These are phyloP conservation scores for Anseranas semipalmata DNA, from an alignment of 2,113 vertebrate genomes.

Conservation along the genomic window DNA sequence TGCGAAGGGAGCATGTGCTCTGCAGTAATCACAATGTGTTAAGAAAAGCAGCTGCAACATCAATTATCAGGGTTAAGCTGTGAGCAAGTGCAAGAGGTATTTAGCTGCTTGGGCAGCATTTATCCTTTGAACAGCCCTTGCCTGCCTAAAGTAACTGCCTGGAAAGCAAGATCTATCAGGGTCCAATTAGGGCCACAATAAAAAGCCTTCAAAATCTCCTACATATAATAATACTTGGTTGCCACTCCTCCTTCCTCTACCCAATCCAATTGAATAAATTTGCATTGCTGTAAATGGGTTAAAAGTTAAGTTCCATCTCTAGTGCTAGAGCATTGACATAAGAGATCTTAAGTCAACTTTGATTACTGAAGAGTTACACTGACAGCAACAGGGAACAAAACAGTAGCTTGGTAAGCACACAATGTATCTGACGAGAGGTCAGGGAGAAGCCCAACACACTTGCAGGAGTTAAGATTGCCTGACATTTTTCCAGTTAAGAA, in stretches of 20 bases:
- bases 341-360: neutral
- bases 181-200: neutral
- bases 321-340: neutral
- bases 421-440: neutral
- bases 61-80: neutral
- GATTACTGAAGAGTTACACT: neutral
- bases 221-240: neutral
- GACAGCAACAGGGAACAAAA: neutral
- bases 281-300: neutral
- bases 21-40: neutral
- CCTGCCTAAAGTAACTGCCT: neutral
- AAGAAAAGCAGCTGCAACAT: constrained; percentile 39
- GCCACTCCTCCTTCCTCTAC: neutral
- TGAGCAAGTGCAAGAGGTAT: neutral
- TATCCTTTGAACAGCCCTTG: neutral
- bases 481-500: neutral
- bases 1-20: neutral
- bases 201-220: neutral
- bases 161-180: neutral
- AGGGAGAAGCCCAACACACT: neutral
- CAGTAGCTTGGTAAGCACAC: neutral
- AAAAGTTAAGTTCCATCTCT: neutral
- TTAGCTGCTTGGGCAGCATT: neutral
- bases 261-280: neutral
- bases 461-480: neutral